Conservation (phyloP, 2,888 invertebrate species). For the Automeris io region DNA sequence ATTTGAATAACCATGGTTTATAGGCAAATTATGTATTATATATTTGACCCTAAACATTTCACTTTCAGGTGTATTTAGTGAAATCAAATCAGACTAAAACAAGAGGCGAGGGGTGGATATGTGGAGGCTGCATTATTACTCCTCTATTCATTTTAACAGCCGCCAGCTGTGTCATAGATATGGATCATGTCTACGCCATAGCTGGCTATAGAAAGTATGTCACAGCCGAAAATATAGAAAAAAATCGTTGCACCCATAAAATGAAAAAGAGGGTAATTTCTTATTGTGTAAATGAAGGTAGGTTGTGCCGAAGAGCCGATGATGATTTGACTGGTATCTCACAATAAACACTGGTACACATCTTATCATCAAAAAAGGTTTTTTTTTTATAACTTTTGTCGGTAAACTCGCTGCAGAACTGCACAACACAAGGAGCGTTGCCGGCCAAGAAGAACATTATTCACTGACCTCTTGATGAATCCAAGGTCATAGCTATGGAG, state of each 20-base stretch:
- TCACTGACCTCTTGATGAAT: too few species aligned
- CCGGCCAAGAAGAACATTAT: too few species aligned
- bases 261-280: slow-evolving; percentile 20
- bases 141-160: slow-evolving; percentile 18
- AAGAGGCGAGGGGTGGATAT: slow-evolving; percentile 16
- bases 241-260: slow-evolving; percentile 17
- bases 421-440: too few species aligned
- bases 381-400: too few species aligned
- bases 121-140: slow-evolving; percentile 18
- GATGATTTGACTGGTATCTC: too few species aligned
- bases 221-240: slow-evolving; percentile 12
- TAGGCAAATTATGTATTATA: too few species aligned
- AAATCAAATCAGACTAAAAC: slow-evolving; percentile 2
- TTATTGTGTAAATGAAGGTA: slow-evolving; percentile 28
- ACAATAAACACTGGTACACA: too few species aligned
- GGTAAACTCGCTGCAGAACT: too few species aligned
- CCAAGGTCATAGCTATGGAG: too few species aligned
- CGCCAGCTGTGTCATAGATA: slow-evolving; percentile 20
- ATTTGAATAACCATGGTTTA: too few species aligned
- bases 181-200: slow-evolving; percentile 20
- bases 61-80: slow-evolving; percentile 7
- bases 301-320: too few species aligned
- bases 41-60: slow-evolving; percentile 3
- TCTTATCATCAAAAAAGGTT: too few species aligned
- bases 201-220: slow-evolving; percentile 24